Conservation (phyloP, 2,797 vertebrate genomes). For the Channa striata region DNA sequence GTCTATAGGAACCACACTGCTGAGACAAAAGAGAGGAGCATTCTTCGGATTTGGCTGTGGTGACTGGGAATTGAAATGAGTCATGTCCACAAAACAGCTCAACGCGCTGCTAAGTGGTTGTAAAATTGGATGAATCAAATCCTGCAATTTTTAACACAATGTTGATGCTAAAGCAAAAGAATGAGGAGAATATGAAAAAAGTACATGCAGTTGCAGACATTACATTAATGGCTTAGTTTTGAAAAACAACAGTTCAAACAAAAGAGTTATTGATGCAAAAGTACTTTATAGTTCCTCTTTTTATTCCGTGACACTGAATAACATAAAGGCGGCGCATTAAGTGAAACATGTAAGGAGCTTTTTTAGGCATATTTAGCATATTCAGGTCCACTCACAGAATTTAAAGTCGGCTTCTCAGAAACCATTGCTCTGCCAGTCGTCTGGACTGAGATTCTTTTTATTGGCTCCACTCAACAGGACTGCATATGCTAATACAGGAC, state of each 20-base stretch:
- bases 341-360: slow-evolving; percentile 3
- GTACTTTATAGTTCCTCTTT: slow-evolving; percentile 17
- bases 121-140: slow-evolving; percentile 38
- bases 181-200: slow-evolving; percentile 6
- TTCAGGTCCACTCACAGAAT: slow-evolving; percentile 8
- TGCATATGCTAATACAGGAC: slow-evolving; percentile 34
- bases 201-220: slow-evolving; percentile 4
- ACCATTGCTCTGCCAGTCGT: slow-evolving; percentile 27
- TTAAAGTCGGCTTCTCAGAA: slow-evolving; percentile 24
- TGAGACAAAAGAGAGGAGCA: slow-evolving; percentile 58
- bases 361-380: background rate
- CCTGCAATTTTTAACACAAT: slow-evolving; percentile 21
- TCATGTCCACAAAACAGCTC: slow-evolving; percentile 42
- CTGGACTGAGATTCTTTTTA: slow-evolving; percentile 17
- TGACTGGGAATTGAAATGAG: slow-evolving; percentile 57
- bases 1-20: slow-evolving; percentile 58
- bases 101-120: slow-evolving; percentile 19
- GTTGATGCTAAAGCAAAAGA: slow-evolving; percentile 13
- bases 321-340: slow-evolving; percentile 1
- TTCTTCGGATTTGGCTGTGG: slow-evolving; percentile 54
- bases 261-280: slow-evolving; percentile 4
- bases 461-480: slow-evolving; percentile 33
- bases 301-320: slow-evolving; percentile 22
- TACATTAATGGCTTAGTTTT: background rate
- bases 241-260: background rate